phyloP scores from a whole-genome alignment of 1,140 invertebrate genomes.

The Anastatus disparis region DNA sequence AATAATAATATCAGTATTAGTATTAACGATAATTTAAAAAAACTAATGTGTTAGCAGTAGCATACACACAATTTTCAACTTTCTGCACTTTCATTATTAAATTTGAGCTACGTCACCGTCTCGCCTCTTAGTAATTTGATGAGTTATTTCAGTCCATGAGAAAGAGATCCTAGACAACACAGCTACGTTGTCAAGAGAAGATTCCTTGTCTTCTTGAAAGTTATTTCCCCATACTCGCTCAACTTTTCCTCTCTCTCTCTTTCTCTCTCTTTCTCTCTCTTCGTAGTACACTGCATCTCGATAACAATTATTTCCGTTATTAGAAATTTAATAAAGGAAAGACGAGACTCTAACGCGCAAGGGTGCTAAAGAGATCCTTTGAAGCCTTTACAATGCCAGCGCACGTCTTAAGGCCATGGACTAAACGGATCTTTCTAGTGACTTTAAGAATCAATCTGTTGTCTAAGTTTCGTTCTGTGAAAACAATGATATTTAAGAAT shows the following conservation, averaged over 20 bases:
- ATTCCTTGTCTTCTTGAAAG: constrained; percentile 38
- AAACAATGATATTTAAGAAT: no score
- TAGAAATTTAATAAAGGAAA: constrained; percentile 60
- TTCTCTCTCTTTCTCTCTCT: no score
- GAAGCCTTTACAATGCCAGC: constrained; percentile 39
- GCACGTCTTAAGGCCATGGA: constrained; percentile 15
- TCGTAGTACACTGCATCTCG: constrained; percentile 44
- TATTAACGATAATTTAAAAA: no score
- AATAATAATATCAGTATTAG: no score
- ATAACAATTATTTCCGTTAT: constrained; percentile 60
- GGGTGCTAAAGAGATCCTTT: constrained; percentile 30
- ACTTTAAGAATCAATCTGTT: no score
- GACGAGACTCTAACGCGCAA: background rate
- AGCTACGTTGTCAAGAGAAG: background rate
- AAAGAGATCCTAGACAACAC: background rate
- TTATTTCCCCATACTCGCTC: constrained; percentile 25
- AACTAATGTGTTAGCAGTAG: no score
- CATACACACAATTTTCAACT: no score
- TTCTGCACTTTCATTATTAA: constrained; percentile 19
- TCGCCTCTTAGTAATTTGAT: constrained; percentile 27
- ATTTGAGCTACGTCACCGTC: constrained; percentile 17
- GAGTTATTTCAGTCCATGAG: constrained; percentile 34
- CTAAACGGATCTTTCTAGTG: constrained; percentile 2
- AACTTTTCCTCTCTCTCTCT: background rate
- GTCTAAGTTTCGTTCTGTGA: no score